These are phyloP conservation scores for Rhorus exstirpatorius DNA, from an alignment of 2,888 invertebrate genomes.

Conservation along the genomic window DNA sequence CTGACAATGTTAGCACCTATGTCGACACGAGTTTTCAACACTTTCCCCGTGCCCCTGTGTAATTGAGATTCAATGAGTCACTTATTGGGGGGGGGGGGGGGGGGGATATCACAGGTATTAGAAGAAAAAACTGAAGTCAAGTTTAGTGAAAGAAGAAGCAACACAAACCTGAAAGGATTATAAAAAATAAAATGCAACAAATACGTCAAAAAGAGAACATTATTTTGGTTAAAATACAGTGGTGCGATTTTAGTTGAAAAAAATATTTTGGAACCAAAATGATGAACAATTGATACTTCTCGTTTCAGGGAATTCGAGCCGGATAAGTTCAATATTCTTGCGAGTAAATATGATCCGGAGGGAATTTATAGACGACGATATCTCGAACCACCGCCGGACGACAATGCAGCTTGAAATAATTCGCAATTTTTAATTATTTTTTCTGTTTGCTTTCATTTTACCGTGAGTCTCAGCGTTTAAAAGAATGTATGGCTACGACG, in stretches of 20 bases:
- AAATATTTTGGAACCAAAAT: too few relatives aligned
- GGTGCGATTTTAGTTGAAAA: slow-evolving; percentile 21
- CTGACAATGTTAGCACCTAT: too few relatives aligned
- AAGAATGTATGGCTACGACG: too few relatives aligned
- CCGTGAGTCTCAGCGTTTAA: neutral
- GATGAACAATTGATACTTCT: slow-evolving; percentile 54
- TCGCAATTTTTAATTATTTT: neutral
- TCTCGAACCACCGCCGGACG: slow-evolving; percentile 72
- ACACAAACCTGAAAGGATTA: too few relatives aligned
- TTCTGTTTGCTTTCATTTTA: slow-evolving; percentile 5
- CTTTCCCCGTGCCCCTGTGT: too few relatives aligned
- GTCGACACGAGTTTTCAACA: too few relatives aligned
- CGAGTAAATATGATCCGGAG: slow-evolving; percentile 76
- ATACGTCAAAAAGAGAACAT: neutral
- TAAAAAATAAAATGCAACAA: too few relatives aligned
- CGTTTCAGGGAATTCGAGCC: slow-evolving; percentile 76
- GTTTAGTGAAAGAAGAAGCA: too few relatives aligned
- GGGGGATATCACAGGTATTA: too few relatives aligned
- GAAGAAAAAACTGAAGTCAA: too few relatives aligned
- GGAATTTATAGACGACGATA: slow-evolving; percentile 76
- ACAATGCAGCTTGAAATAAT: slow-evolving; percentile 58
- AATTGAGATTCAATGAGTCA: too few relatives aligned
- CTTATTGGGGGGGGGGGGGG: too few relatives aligned
- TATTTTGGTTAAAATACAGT: neutral
- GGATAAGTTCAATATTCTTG: slow-evolving; percentile 75